A percentile compares a stretch with the other conserved stretches of the same genome.
phyloP scores from a whole-genome alignment of 2,888 invertebrate species.

The Drosophila antonietae region DNA sequence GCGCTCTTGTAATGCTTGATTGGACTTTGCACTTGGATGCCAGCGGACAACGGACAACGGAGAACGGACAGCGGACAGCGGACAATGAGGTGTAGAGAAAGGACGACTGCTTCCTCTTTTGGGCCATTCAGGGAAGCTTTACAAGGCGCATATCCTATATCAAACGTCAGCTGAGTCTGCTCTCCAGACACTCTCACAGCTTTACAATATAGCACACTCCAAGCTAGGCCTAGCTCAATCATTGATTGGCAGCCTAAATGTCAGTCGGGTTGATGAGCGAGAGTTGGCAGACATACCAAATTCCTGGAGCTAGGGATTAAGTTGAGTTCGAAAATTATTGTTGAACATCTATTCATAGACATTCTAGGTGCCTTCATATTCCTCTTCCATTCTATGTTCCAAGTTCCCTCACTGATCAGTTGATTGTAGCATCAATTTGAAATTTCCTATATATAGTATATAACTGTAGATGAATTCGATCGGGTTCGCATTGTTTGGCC shows the following conservation, averaged over 20 bases:
- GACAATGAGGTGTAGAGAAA: background rate
- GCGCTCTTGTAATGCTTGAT: conserved; percentile 74
- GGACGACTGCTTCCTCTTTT: conserved; percentile 30
- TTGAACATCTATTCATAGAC: background rate
- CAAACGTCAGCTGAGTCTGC: conserved; percentile 51
- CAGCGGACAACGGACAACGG: background rate
- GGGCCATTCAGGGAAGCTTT: conserved; percentile 65
- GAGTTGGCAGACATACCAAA: background rate
- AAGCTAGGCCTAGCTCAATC: background rate
- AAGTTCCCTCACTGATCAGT: background rate
- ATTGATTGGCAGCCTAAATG: background rate
- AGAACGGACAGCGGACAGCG: background rate
- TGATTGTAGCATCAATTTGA: conserved; percentile 9
- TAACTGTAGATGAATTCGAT: conserved; percentile 19
- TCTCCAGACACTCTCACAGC: background rate
- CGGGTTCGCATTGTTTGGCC: background rate
- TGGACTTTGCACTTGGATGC: conserved; percentile 60
- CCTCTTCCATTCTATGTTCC: background rate
- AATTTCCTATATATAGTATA: background rate
- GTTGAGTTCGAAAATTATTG: background rate
- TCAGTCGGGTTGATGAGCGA: background rate
- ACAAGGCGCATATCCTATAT: conserved; percentile 66
- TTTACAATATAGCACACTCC: background rate
- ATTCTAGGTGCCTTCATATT: background rate
- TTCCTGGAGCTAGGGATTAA: background rate